Evolutionary conservation across 2,113 vertebrate genomes (phyloP).

Genomic region (Chlorocebus sabaeus): DNA sequence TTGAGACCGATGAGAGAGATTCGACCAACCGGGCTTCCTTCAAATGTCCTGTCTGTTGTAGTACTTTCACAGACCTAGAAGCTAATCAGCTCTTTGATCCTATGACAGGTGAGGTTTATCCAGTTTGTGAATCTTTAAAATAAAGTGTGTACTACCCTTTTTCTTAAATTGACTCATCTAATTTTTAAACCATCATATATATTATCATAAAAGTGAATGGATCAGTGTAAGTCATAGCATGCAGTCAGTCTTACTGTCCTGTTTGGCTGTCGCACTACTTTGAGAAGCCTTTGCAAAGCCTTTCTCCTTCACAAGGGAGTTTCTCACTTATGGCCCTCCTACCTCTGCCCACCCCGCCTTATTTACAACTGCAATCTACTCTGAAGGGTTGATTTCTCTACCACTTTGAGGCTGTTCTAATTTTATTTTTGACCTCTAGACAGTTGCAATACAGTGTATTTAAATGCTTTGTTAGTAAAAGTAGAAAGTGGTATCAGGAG

Average conservation of each 20-base stretch:
- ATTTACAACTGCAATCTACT: not conserved
- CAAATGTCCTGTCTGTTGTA: conserved; percentile 94
- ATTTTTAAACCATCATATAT: not conserved
- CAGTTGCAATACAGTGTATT: not conserved
- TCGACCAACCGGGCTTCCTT: conserved; percentile 98
- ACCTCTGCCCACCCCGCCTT: not conserved
- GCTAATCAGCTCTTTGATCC: conserved; percentile 98
- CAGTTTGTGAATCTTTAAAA: not conserved
- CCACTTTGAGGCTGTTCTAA: not conserved
- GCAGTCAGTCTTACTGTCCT: not conserved
- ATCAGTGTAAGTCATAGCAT: not conserved
- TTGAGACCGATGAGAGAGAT: conserved; percentile 97
- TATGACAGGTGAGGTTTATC: conserved; percentile 89
- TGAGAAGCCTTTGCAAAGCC: not conserved
- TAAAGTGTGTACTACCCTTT: not conserved
- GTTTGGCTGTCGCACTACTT: not conserved
- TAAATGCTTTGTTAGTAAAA: conserved; percentile 4
- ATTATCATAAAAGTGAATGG: conserved; percentile 30
- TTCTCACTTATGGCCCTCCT: not conserved
- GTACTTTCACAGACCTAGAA: conserved; percentile 97
- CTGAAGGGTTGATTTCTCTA: conserved; percentile 14
- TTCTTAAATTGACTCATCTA: conserved; percentile 34
- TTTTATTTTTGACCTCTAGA: conserved; percentile 21
- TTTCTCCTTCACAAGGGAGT: not conserved
- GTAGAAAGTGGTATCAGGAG: not conserved